These are phyloP conservation scores for Drosophila fungiperda DNA, from an alignment of 2,888 invertebrate genomes.

Conservation along the genomic window DNA sequence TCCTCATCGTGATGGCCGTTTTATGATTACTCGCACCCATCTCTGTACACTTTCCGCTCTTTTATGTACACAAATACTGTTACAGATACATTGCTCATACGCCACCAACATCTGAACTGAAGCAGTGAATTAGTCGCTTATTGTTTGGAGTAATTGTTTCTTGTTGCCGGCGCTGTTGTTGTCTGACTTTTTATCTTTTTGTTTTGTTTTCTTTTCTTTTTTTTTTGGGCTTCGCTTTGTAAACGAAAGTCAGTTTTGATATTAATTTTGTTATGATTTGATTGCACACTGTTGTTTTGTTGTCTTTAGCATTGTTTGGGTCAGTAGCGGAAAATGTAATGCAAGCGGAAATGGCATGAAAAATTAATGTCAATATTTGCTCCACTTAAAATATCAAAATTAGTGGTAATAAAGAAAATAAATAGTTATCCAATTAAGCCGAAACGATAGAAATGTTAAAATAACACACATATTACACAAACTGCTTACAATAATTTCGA, in stretches of 20 bases:
- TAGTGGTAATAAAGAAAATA: slow-evolving; percentile 1
- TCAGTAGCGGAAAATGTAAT: slow-evolving; percentile 65
- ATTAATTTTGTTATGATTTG: slow-evolving; percentile 67
- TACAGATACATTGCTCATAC: slow-evolving; percentile 43
- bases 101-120: slow-evolving; percentile 47
- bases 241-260: slow-evolving; percentile 74
- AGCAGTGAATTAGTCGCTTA: slow-evolving; percentile 76
- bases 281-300: slow-evolving; percentile 33
- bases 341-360: slow-evolving; percentile 66
- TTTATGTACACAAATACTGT: slow-evolving; percentile 12
- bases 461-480: background rate
- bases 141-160: slow-evolving; percentile 77
- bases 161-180: slow-evolving; percentile 56
- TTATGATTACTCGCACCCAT: slow-evolving; percentile 68
- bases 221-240: slow-evolving; percentile 37
- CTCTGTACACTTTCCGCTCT: slow-evolving; percentile 41
- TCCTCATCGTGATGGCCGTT: slow-evolving; percentile 72
- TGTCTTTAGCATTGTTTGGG: slow-evolving; percentile 32
- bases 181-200: slow-evolving; percentile 26
- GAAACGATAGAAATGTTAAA: background rate
- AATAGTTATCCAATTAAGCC: background rate
- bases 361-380: slow-evolving; percentile 47
- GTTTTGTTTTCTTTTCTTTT: slow-evolving; percentile 23
- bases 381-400: slow-evolving; percentile 17
- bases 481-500: background rate